Evolutionary conservation across 2,797 vertebrate genomes (phyloP), one percentile per base, ranked within the genome.

Genomic region (Mallotus villosus): DNA sequence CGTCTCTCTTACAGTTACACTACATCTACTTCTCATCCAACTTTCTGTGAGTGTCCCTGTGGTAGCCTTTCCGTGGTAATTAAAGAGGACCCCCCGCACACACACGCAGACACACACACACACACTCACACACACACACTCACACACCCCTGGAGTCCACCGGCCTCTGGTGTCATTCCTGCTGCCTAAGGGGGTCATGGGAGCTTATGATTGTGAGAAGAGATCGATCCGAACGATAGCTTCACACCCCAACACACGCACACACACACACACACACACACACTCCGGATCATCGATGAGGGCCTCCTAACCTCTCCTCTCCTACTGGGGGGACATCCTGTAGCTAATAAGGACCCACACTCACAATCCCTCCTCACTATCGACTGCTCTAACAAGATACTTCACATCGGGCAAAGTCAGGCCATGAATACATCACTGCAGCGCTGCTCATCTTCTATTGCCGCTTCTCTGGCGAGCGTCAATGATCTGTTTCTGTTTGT

Each of bases 291-390:
- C 89, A 93, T 92, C 82, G 88, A 93, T 90, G 89, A 91, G 88
- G 82, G 86, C 86, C 83, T 88, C 87, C 79, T 86, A 82, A 85
- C 86, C 90, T 91, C 85, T 68, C 86, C 86, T 77, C 88, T 86
- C 90, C 90, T 86, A 87, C 90, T 90, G 82, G 87, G 88, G 92
- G 88, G 88, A 92, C 90, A 90, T 94, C 92, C 92, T 89, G 87
- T 77, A 85, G 86, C 85, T 93, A 93, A 93, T 93, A 92, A 93
- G 91, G 89, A 91, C 88, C 90, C 88, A 87, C 89, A 89, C 89
- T 37, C 34, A 37, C 88, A 86, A 22, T 6, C 73, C 67, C 85
- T 79, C 32, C 77, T 86, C 85, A 70, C 69, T 88, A 92, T 92
- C 87, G 90, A 92, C 86, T 88, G 85, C 79, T 78, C 82, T 91